A percentile compares a stretch with the other conserved stretches of the same genome.
These are phyloP conservation scores for Agonopterix arenella DNA, from an alignment of 2,888 invertebrate species.

Conservation along the genomic window DNA sequence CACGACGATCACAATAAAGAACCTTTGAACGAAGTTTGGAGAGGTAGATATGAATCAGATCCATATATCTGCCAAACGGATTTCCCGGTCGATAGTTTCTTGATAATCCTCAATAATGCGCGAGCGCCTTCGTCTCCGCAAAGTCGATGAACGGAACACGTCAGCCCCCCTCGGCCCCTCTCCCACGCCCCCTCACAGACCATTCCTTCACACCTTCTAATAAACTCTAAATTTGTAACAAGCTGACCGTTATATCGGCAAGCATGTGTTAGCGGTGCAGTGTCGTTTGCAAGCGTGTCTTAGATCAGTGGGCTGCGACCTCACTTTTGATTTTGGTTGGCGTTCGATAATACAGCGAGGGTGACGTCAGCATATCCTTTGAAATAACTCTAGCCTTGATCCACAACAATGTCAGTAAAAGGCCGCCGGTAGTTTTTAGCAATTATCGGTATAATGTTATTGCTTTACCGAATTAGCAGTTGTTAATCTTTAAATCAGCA, in stretches of 20 bases:
- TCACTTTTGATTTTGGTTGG: slow-evolving; percentile 46
- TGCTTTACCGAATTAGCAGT: too few species aligned
- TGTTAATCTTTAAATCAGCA: too few species aligned
- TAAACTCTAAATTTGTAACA: slow-evolving; percentile 32
- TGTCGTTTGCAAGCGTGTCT: slow-evolving; percentile 6
- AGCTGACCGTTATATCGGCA: slow-evolving; percentile 29
- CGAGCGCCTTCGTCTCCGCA: slow-evolving; percentile 17
- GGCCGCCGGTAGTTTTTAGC: slow-evolving; percentile 16
- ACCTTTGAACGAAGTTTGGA: too few species aligned
- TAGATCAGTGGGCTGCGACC: slow-evolving; percentile 39
- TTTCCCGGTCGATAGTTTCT: slow-evolving; percentile 34
- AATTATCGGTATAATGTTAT: slow-evolving; percentile 9
- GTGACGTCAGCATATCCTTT: slow-evolving; percentile 53
- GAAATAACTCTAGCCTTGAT: slow-evolving; percentile 53
- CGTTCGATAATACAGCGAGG: slow-evolving; percentile 28
- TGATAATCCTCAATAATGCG: slow-evolving; percentile 21
- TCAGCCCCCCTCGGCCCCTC: slow-evolving; percentile 20
- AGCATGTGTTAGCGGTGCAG: slow-evolving; percentile 15
- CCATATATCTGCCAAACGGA: slow-evolving; percentile 12
- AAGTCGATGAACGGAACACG: slow-evolving; percentile 43
- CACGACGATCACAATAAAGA: too few species aligned
- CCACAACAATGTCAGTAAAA: slow-evolving; percentile 35
- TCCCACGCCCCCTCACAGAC: slow-evolving; percentile 18
- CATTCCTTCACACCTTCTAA: slow-evolving; percentile 36
- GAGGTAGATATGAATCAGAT: slow-evolving; percentile 27